Conservation (phyloP, 1,140 invertebrate species). For the Drosophila guanche region DNA sequence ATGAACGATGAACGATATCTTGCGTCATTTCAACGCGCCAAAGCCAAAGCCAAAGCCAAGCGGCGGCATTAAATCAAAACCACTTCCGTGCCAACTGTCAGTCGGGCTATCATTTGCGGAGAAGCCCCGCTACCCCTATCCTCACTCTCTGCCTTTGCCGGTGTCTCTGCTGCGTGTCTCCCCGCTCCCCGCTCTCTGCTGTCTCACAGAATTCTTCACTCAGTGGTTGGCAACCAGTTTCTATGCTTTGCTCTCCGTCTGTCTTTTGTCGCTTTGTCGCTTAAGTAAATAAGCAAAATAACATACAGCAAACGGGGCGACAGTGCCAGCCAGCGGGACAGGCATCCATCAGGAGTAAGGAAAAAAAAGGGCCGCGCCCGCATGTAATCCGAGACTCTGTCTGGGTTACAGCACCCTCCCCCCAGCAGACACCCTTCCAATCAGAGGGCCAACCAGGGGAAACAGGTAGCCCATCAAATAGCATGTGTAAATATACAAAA, state of each 20-base stretch:
- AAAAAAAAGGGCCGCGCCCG: conserved; percentile 43
- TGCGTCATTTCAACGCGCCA: conserved; percentile 59
- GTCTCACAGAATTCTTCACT: conserved; percentile 42
- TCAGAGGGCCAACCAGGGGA: conserved; percentile 19
- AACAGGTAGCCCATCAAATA: conserved; percentile 61
- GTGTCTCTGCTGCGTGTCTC: conserved; percentile 10
- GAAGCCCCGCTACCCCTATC: not conserved
- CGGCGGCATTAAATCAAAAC: conserved; percentile 76
- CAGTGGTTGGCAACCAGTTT: conserved; percentile 51
- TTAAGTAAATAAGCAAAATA: conserved; percentile 55
- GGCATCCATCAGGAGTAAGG: conserved; percentile 20
- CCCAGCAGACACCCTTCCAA: conserved; percentile 28
- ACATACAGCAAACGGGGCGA: conserved; percentile 14
- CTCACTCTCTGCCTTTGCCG: not conserved
- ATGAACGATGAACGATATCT: conserved; percentile 26
- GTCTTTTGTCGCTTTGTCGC: conserved; percentile 3
- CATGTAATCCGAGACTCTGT: conserved; percentile 72
- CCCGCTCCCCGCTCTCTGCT: conserved; percentile 5
- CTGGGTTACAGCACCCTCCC: not conserved
- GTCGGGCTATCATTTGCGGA: conserved; percentile 5
- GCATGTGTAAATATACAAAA: conserved; percentile 62
- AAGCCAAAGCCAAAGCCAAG: not conserved
- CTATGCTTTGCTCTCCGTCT: conserved; percentile 13
- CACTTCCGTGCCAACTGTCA: conserved; percentile 71
- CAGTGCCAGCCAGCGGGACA: conserved; percentile 33